Evolutionary conservation across 2,113 vertebrate genomes (phyloP), one percentile per base, ranked within the genome.

Genomic region (Zootoca vivipara): DNA sequence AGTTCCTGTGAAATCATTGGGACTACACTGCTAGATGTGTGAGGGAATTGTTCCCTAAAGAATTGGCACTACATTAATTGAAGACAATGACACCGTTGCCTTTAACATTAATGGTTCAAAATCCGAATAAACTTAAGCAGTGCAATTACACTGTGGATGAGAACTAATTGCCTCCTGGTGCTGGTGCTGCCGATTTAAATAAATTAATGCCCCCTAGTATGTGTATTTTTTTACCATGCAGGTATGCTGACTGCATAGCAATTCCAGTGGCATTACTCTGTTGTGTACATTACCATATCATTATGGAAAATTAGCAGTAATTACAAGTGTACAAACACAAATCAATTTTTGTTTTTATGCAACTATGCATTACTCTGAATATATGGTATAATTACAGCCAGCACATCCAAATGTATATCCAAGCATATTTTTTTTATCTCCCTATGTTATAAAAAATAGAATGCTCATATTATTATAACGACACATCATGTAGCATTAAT

Each of bases 151-250:
- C 92, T 92, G 90, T 89, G 89, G 82, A 89, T 89, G 90, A 91
- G 83, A 89, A 90, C 86, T 95, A 94, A 95, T 95, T 91, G 92
- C 90, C 92, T 91, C 83, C 92, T 90, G 92, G 93, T 94, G 91
- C 92, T 93, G 91, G 92, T 91, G 89, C 91, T 93, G 90, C 89
- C 85, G 89, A 95, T 91, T 96, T 92, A 94, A 87, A 67, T 92
- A 95, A 94, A 94, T 93, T 93, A 95, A 94, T 94, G 93, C 91
- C 90, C 91, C 90, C 93, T 93, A 91, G 88, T 82, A 90, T 96
- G 92, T 88, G 89, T 94, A 90, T 78, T 95, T 94, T 95, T 94
- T 96, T 94, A 92, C 93, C 92, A 89, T 92, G 83, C 88, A 95
- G 90, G 94, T 93, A 92, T 92, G 93, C 92, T 88, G 90, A 90